Evolutionary conservation across 2,113 vertebrate species (phyloP).

Genomic region (Sylvietta virens): DNA sequence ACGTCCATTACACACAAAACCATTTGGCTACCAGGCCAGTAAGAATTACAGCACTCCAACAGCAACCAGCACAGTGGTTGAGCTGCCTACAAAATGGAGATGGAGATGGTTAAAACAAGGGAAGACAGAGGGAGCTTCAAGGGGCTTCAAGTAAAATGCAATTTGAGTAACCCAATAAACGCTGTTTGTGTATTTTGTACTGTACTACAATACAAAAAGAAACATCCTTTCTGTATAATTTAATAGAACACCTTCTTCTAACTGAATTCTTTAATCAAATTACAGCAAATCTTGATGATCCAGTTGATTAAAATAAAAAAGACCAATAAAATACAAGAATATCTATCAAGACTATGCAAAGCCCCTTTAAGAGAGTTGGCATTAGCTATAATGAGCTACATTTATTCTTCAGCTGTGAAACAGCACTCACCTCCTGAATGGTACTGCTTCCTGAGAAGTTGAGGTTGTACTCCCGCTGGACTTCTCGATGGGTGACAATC

Average conservation of each 20-base stretch:
- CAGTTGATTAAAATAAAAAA: slow-evolving; percentile 58
- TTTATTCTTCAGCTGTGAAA: slow-evolving; percentile 74
- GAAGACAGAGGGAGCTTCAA: neutral
- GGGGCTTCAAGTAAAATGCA: neutral
- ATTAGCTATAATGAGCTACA: slow-evolving; percentile 76
- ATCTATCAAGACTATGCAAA: slow-evolving; percentile 58
- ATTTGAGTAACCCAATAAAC: neutral
- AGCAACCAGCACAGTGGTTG: neutral
- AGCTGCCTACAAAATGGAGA: neutral
- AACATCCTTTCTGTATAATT: neutral
- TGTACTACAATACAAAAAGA: neutral
- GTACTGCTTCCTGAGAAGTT: slow-evolving; percentile 98
- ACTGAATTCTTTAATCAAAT: slow-evolving; percentile 40
- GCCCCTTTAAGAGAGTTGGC: slow-evolving; percentile 65
- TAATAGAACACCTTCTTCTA: slow-evolving; percentile 7
- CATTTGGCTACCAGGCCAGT: neutral
- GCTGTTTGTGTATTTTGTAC: neutral
- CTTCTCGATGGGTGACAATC: slow-evolving; percentile 95
- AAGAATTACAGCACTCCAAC: neutral
- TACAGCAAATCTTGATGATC: slow-evolving; percentile 56
- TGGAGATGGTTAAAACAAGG: neutral
- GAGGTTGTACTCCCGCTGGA: slow-evolving; percentile 98
- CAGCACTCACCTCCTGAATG: slow-evolving; percentile 92
- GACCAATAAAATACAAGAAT: slow-evolving; percentile 65
- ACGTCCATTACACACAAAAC: neutral